Conservation (phyloP, 2,113 vertebrate species). For the Saccopteryx leptura region DNA sequence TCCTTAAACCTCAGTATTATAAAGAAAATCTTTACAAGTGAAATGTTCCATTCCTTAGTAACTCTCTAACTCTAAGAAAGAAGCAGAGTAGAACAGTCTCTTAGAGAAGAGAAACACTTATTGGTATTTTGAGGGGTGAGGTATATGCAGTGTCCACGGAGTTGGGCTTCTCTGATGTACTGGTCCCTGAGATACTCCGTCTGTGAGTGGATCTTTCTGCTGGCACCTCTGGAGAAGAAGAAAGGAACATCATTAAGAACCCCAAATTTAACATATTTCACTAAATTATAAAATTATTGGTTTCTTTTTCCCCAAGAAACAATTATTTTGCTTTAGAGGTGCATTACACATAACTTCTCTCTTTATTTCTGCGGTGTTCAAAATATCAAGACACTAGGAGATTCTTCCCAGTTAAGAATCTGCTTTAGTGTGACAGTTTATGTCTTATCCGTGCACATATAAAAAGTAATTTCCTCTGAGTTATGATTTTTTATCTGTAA, state of each 20-base stretch:
- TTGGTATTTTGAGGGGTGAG: slow-evolving; percentile 97
- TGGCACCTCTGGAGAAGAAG: slow-evolving; percentile 91
- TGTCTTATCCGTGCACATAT: slow-evolving; percentile 7
- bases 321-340: too few relatives aligned
- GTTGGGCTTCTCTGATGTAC: slow-evolving; percentile 94
- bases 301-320: not conserved
- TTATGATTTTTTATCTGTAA: slow-evolving; percentile 48
- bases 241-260: slow-evolving; percentile 50
- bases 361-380: slow-evolving; percentile 53
- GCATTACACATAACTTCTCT: not conserved
- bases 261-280: not conserved
- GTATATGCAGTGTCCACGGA: slow-evolving; percentile 93
- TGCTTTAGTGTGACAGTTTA: slow-evolving; percentile 20
- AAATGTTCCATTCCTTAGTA: slow-evolving; percentile 9
- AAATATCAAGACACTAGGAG: slow-evolving; percentile 48
- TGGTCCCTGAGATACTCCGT: slow-evolving; percentile 97
- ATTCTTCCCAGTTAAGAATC: slow-evolving; percentile 64
- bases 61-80: slow-evolving; percentile 47
- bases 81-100: slow-evolving; percentile 5
- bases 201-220: slow-evolving; percentile 96
- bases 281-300: slow-evolving; percentile 64
- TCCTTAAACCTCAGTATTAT: slow-evolving; percentile 1
- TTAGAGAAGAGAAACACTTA: slow-evolving; percentile 88
- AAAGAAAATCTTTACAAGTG: slow-evolving; percentile 54
- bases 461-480: slow-evolving; percentile 66